These are phyloP conservation scores for Andrena dorsata DNA, from an alignment of 2,888 invertebrate species.

Conservation along the genomic window DNA sequence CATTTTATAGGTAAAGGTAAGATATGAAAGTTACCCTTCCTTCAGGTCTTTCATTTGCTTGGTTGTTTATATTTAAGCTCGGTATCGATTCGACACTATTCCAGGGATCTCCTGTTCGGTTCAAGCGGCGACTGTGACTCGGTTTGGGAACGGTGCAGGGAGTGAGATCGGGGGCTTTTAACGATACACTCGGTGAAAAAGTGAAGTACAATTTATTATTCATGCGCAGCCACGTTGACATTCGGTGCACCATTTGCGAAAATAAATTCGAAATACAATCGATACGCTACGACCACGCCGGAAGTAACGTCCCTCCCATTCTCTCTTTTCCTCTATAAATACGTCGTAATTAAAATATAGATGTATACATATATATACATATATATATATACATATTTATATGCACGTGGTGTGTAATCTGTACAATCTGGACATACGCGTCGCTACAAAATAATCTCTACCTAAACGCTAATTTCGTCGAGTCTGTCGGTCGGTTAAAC, in stretches of 20 bases:
- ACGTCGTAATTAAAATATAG: conserved; percentile 65
- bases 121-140: too few species aligned
- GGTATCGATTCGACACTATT: too few species aligned
- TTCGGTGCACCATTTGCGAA: conserved; percentile 55
- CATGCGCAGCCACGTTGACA: conserved; percentile 57
- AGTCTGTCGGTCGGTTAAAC: conserved; percentile 36
- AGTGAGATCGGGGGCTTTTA: neutral
- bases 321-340: conserved; percentile 47
- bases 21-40: neutral
- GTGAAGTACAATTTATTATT: conserved; percentile 70
- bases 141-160: too few species aligned
- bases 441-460: conserved; percentile 53
- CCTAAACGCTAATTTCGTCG: conserved; percentile 28
- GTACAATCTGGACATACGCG: conserved; percentile 52
- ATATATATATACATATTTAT: conserved; percentile 26
- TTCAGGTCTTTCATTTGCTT: too few species aligned
- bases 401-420: conserved; percentile 12
- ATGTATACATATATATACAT: conserved; percentile 50
- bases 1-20: neutral
- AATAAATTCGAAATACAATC: conserved; percentile 51
- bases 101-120: too few species aligned
- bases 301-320: conserved; percentile 28
- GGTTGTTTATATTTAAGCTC: too few species aligned
- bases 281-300: conserved; percentile 25
- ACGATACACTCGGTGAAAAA: conserved; percentile 45